phyloP scores from a whole-genome alignment of 2,888 invertebrate species.

The Amaurobius ferox region DNA sequence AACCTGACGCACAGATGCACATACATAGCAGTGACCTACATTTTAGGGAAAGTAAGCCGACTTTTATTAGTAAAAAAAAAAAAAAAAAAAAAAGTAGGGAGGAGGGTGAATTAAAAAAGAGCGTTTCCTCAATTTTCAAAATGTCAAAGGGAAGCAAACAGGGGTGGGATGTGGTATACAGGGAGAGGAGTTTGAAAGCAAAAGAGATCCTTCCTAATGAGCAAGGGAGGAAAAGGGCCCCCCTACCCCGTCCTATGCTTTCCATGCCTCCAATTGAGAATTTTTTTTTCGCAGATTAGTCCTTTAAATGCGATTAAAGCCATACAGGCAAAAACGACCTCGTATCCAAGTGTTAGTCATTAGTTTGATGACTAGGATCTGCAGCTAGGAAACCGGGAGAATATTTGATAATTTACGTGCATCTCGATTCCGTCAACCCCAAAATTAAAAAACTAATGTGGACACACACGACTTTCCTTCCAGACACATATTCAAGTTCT shows the following conservation, averaged over 20 bases:
- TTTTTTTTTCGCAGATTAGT: too few species aligned
- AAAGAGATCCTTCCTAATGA: not conserved
- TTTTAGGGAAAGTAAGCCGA: not conserved
- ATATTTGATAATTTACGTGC: too few species aligned
- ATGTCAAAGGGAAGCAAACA: not conserved
- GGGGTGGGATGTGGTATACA: not conserved
- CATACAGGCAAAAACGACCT: too few species aligned
- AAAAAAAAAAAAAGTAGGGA: not conserved
- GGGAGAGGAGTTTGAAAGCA: not conserved
- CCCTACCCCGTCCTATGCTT: not conserved
- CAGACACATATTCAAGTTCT: too few species aligned
- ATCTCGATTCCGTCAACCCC: too few species aligned
- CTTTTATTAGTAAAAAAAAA: not conserved
- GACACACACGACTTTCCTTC: too few species aligned
- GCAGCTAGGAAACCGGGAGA: too few species aligned
- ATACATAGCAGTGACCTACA: conserved; percentile 5
- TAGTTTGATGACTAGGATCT: too few species aligned
- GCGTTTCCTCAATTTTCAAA: not conserved
- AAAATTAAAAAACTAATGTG: too few species aligned
- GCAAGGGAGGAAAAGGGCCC: not conserved
- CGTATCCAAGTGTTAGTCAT: too few species aligned
- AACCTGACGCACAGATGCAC: conserved; percentile 1
- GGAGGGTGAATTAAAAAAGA: not conserved
- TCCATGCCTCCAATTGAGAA: not conserved
- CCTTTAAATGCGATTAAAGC: too few species aligned